Percentiles rank a stretch among this genome's conserved stretches.
phyloP scores from a whole-genome alignment of 53 echinoderm and acorn worm genomes.

The Hippasteria phrygiana region DNA sequence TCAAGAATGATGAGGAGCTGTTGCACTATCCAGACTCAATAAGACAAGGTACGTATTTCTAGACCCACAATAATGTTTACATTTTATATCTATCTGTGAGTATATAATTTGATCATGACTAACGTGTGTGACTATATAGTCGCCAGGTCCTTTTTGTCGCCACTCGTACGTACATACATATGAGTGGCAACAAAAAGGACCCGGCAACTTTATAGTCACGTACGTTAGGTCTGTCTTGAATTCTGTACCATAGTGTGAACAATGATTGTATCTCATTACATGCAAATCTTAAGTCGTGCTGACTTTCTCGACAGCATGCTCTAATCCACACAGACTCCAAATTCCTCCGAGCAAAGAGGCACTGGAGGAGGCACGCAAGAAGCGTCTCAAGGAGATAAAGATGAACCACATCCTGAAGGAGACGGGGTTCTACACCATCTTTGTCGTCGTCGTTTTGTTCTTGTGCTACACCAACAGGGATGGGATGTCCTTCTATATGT shows the following conservation, averaged over 20 bases:
- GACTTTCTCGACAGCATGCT: background rate
- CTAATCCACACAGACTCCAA: background rate
- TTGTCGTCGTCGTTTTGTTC: conserved; percentile 66
- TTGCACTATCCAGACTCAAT: conserved; percentile 52
- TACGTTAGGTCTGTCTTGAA: too few species aligned
- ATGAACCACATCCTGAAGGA: conserved; percentile 72
- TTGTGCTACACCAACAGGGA: conserved; percentile 79
- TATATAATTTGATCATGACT: too few species aligned
- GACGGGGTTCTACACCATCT: conserved; percentile 68
- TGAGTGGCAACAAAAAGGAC: too few species aligned
- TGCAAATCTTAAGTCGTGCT: background rate
- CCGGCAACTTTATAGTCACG: too few species aligned
- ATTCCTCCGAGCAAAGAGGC: conserved; percentile 64
- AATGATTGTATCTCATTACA: background rate
- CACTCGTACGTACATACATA: too few species aligned
- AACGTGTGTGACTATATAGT: too few species aligned
- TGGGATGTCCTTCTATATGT: conserved; percentile 69
- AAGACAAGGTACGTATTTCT: conserved; percentile 21
- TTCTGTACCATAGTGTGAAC: too few species aligned
- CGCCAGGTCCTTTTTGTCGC: too few species aligned
- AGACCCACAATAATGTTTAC: background rate
- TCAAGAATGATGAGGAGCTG: conserved; percentile 75
- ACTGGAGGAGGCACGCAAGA: conserved; percentile 72
- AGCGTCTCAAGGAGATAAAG: conserved; percentile 72
- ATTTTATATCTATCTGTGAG: too few species aligned